Conservation (phyloP, 2,888 invertebrate species). For the Drosophila basisetae region DNA sequence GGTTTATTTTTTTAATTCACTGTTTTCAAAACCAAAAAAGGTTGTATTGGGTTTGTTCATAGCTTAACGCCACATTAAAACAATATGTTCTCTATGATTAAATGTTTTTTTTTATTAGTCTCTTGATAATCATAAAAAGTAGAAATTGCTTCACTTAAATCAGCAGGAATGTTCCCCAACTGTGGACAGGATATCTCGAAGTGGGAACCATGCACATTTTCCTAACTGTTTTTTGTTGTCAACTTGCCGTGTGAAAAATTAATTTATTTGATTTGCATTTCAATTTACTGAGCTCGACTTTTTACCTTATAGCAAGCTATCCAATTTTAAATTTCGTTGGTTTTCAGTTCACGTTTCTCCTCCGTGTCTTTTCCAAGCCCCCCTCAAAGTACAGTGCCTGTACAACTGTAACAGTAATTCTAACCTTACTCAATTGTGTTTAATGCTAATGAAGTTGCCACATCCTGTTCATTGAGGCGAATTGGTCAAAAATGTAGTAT, state of each 20-base stretch:
- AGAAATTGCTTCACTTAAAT: background rate
- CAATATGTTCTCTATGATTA: background rate
- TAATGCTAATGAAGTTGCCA: slow-evolving; percentile 58
- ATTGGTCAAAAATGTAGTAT: slow-evolving; percentile 39
- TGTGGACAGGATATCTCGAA: background rate
- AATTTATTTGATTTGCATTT: slow-evolving; percentile 72
- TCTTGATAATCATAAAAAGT: background rate
- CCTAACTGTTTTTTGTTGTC: background rate
- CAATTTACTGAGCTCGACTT: slow-evolving; percentile 34
- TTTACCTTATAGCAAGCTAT: background rate
- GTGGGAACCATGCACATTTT: background rate
- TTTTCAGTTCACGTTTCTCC: background rate
- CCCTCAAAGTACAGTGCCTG: slow-evolving; percentile 5
- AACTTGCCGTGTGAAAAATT: slow-evolving; percentile 50
- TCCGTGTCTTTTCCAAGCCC: background rate
- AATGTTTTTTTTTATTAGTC: background rate
- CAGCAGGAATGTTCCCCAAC: background rate
- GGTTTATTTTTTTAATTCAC: slow-evolving; percentile 11
- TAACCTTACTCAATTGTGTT: slow-evolving; percentile 30
- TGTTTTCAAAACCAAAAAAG: background rate
- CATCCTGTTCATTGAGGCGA: slow-evolving; percentile 58
- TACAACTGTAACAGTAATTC: slow-evolving; percentile 36
- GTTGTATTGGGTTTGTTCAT: background rate
- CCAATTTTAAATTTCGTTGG: background rate
- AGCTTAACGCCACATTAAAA: background rate